These are phyloP conservation scores for Rhodophaea formosa DNA, from an alignment of 2,888 invertebrate genomes.

Conservation along the genomic window DNA sequence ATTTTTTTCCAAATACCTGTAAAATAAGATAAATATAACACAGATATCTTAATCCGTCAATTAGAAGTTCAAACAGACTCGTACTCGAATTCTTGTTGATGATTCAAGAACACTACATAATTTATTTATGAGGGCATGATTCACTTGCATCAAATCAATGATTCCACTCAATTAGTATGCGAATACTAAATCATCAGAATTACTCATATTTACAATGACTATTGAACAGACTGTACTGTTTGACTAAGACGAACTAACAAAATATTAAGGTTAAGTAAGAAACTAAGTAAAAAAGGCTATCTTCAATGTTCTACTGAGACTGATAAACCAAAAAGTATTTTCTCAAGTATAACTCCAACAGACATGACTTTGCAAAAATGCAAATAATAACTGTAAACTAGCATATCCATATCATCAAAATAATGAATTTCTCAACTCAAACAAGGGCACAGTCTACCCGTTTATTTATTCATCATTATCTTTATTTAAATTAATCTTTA, in stretches of 20 bases:
- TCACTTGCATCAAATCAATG: slow-evolving; percentile 15
- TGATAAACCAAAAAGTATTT: too few relatives aligned
- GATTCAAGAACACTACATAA: slow-evolving; percentile 2
- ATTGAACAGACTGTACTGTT: too few relatives aligned
- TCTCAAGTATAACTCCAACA: too few relatives aligned
- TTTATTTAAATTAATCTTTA: neutral
- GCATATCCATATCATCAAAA: neutral
- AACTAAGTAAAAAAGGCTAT: too few relatives aligned
- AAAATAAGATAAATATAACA: neutral
- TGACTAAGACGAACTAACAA: too few relatives aligned
- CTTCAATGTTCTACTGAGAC: too few relatives aligned
- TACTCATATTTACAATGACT: slow-evolving; percentile 4
- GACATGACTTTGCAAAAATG: too few relatives aligned
- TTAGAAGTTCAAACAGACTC: neutral
- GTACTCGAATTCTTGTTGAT: neutral
- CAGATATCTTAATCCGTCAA: neutral
- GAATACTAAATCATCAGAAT: slow-evolving; percentile 13
- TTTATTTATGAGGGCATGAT: slow-evolving; percentile 9
- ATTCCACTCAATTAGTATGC: slow-evolving; percentile 14
- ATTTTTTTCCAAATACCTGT: neutral
- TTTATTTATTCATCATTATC: neutral
- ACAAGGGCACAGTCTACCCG: neutral
- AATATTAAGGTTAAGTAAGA: too few relatives aligned
- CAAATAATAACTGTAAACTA: too few relatives aligned
- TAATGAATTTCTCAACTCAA: neutral